A percentile compares a stretch with the other conserved stretches of the same genome.
phyloP scores from a whole-genome alignment of 2,113 vertebrate species.

The Leptobrachium ailaonicum region DNA sequence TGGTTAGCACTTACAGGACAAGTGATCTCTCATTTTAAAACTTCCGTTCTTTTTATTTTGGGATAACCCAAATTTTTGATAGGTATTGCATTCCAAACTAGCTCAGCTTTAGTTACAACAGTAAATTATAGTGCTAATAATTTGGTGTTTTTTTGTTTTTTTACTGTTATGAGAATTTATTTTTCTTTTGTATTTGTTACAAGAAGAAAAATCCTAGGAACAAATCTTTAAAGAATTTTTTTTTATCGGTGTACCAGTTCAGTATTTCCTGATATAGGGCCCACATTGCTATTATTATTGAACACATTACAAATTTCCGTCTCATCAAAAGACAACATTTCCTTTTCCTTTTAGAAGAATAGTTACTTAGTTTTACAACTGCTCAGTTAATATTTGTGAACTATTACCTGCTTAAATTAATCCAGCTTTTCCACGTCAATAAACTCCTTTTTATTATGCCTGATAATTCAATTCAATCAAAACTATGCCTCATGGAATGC shows the following conservation, averaged over 20 bases:
- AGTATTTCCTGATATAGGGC: neutral
- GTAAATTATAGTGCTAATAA: neutral
- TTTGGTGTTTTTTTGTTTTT: neutral
- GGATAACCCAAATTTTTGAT: no score
- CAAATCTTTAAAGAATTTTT: neutral
- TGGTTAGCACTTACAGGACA: no score
- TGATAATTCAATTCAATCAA: conserved; percentile 33
- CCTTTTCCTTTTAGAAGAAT: no score
- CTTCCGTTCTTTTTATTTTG: no score
- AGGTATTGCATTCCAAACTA: no score
- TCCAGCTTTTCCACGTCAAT: conserved; percentile 24
- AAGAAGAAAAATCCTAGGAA: neutral
- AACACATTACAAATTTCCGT: neutral
- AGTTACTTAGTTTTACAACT: neutral
- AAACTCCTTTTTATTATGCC: conserved; percentile 9
- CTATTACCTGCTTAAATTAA: conserved; percentile 24
- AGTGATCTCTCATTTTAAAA: no score
- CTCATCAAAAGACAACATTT: no score
- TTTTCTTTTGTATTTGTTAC: neutral
- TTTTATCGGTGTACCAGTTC: neutral
- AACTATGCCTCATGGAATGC: conserved; percentile 11
- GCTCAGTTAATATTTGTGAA: neutral
- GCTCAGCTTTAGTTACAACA: neutral
- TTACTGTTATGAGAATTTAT: neutral
- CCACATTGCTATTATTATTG: neutral